Evolutionary conservation across 1,140 invertebrate species (phyloP), one percentile per base, ranked within the genome.

Genomic region (Drosophila mayri): DNA sequence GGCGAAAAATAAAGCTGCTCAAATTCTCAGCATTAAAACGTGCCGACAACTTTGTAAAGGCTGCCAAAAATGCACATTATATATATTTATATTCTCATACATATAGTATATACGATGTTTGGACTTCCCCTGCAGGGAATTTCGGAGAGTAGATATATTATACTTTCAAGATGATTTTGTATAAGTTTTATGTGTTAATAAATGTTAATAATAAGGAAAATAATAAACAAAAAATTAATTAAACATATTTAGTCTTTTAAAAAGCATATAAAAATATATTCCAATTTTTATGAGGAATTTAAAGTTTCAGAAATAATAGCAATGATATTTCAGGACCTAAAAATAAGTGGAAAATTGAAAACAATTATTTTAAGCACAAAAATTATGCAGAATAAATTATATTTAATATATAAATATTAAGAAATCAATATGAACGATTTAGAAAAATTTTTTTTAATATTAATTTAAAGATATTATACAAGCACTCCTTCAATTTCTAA

Each of bases 31-130:
- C 84, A 86, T 79, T 72, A 76, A 82, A 86, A 87, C 60, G 47
- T 81, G 79, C 83, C 83, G 84, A 86, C 79, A 86, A 86, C 84
- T 76, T 86, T 86, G 83, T 86, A 85, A 86, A 83, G 79, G 70
- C 75, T 79, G 81, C 70, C 76, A 62, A 50, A 82, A 87, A 65
- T 58, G 43, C 73, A 57, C 49, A 67, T 52, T 57, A 49, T 52
- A 50, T 22, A 50, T 47, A 64, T 72, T 58, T 67, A 47, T 54
- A 63, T 76, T 46, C 46, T 9, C 28, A 22, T 46, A 60, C 46
- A 20, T 22, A 3, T n/a, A n/a, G n/a, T 22, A 22, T 61, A 71
- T 54, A 50, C 40, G 46, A 28, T n/a, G 40, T 58, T 50, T 54
- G 63, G 38, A 76, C 52, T 75, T 54, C 40, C 22, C 43, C 43